Conservation (phyloP, 2,797 vertebrate genomes). For the Sebastes trivittatus region DNA sequence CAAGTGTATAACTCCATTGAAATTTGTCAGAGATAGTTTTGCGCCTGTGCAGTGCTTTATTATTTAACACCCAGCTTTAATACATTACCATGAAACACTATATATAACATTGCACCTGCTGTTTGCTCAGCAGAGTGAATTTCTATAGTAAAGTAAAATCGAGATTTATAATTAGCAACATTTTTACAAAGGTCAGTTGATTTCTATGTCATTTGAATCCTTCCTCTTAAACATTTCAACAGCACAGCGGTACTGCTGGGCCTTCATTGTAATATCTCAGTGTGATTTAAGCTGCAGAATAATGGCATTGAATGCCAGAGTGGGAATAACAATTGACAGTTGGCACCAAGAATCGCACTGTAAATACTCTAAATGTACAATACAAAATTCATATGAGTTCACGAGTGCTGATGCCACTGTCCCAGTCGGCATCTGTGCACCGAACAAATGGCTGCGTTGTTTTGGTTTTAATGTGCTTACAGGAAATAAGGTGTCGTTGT, state of each 20-base stretch:
- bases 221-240: constrained; percentile 36
- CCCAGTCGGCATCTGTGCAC: constrained; percentile 6
- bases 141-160: constrained; percentile 34
- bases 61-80: constrained; percentile 41
- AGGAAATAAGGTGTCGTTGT: constrained; percentile 81
- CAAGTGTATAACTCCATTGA: neutral
- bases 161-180: constrained; percentile 57
- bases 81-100: constrained; percentile 41
- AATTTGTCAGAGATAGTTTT: constrained; percentile 8
- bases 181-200: constrained; percentile 39
- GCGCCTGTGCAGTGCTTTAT: constrained; percentile 43
- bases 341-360: constrained; percentile 53
- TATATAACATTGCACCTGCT: constrained; percentile 38
- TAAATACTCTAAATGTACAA: constrained; percentile 53
- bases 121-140: constrained; percentile 32
- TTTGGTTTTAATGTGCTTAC: constrained; percentile 31
- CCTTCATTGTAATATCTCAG: neutral
- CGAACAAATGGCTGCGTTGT: constrained; percentile 18
- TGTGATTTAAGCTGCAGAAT: constrained; percentile 23
- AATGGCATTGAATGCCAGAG: constrained; percentile 38
- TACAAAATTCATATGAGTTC: constrained; percentile 53
- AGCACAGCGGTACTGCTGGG: neutral
- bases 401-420: constrained; percentile 49
- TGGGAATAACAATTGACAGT: constrained; percentile 43
- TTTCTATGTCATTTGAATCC: constrained; percentile 17